Evolutionary conservation across 1,140 invertebrate species (phyloP).

Genomic region (Papilio machaon): DNA sequence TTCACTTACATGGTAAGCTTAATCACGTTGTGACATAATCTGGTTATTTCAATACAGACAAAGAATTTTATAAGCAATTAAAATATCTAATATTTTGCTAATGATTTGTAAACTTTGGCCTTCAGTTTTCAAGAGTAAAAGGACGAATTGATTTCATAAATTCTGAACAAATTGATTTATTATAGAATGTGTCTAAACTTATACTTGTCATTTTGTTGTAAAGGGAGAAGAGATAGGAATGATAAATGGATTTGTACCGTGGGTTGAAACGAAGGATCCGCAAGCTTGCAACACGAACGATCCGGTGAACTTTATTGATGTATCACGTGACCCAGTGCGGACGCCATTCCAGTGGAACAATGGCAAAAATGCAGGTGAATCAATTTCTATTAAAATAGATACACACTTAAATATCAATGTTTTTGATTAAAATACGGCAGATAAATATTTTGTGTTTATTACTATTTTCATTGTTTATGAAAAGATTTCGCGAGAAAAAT

Average conservation of each 20-base stretch:
- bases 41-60: too few relatives aligned
- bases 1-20: constrained; percentile 87
- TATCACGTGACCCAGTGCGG: constrained; percentile 85
- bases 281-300: constrained; percentile 73
- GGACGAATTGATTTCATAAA: neutral
- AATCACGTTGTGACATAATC: neutral
- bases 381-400: constrained; percentile 12
- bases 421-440: neutral
- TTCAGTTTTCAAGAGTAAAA: neutral
- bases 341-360: constrained; percentile 90
- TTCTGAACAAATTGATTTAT: neutral
- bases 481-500: neutral
- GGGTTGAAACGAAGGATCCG: constrained; percentile 70
- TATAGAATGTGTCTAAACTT: neutral
- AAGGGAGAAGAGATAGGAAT: constrained; percentile 90
- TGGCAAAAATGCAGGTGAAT: constrained; percentile 83
- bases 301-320: constrained; percentile 76
- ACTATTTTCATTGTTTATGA: neutral
- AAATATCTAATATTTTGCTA: too few relatives aligned
- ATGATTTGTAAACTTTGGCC: too few relatives aligned
- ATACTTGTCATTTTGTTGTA: constrained; percentile 36
- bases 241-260: constrained; percentile 84
- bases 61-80: too few relatives aligned
- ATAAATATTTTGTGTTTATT: constrained; percentile 26
- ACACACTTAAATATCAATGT: neutral